Evolutionary conservation across 2,797 vertebrate genomes (phyloP).

Genomic region (Chiloscyllium punctatum): DNA sequence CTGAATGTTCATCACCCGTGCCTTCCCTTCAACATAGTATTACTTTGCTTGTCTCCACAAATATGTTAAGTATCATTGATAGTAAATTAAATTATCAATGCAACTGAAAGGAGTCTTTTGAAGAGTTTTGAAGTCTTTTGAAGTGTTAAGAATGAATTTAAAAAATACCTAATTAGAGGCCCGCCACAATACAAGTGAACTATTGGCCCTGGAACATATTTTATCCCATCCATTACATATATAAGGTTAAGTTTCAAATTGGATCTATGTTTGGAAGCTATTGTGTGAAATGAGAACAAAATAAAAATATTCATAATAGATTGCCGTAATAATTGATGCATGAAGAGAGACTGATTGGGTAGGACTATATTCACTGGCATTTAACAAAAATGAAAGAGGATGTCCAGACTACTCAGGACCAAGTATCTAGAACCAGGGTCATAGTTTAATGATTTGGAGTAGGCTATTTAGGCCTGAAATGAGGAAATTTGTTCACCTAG

Average conservation of each 20-base stretch:
- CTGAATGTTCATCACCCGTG: background rate
- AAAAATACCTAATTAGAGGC: background rate
- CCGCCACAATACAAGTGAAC: background rate
- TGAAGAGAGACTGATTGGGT: too few species aligned
- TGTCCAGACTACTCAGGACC: too few species aligned
- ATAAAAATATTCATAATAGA: background rate
- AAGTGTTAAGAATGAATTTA: background rate
- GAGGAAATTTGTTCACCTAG: too few species aligned
- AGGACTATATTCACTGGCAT: too few species aligned
- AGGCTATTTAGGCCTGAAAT: too few species aligned
- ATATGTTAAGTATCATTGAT: too few species aligned
- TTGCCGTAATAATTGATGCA: background rate
- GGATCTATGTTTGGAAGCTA: background rate
- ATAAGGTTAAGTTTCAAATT: background rate
- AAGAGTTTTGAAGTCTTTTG: background rate
- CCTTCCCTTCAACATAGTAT: background rate
- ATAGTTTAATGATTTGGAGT: too few species aligned
- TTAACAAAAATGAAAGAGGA: too few species aligned
- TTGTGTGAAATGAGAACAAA: background rate
- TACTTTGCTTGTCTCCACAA: background rate
- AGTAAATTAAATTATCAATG: background rate
- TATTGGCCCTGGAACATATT: background rate
- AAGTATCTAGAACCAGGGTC: too few species aligned
- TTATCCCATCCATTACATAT: background rate
- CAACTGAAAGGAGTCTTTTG: background rate